Conservation (phyloP, 2,888 invertebrate genomes). For the Drymonia ruficornis region DNA sequence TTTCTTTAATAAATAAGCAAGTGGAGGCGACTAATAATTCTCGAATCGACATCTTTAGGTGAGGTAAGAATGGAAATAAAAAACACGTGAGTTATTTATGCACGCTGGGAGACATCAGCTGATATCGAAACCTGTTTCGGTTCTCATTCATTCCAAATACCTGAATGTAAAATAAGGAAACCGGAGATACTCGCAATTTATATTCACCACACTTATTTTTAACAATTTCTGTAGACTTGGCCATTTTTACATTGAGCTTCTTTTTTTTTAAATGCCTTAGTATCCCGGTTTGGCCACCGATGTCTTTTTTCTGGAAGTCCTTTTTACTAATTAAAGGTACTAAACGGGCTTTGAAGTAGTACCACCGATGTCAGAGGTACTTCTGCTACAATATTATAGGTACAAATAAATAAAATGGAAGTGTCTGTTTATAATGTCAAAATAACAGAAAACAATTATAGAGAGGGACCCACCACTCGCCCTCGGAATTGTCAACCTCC, state of each 20-base stretch:
- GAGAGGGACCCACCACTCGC: too few relatives aligned
- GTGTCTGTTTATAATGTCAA: too few relatives aligned
- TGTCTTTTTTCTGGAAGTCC: too few relatives aligned
- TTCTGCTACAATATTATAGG: too few relatives aligned
- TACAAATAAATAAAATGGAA: too few relatives aligned
- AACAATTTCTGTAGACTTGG: neutral
- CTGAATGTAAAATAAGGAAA: slow-evolving; percentile 33
- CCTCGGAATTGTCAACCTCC: too few relatives aligned
- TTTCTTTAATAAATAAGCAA: slow-evolving; percentile 49
- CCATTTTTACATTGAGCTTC: slow-evolving; percentile 1
- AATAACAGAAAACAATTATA: too few relatives aligned
- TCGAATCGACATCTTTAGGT: slow-evolving; percentile 56
- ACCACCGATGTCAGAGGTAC: too few relatives aligned
- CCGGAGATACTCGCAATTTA: slow-evolving; percentile 11
- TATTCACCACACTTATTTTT: slow-evolving; percentile 5
- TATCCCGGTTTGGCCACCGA: neutral
- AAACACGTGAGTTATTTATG: slow-evolving; percentile 58
- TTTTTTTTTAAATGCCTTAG: too few relatives aligned
- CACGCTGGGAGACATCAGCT: slow-evolving; percentile 72
- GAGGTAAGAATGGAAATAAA: slow-evolving; percentile 66
- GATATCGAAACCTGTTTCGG: slow-evolving; percentile 66
- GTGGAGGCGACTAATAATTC: slow-evolving; percentile 55
- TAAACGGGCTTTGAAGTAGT: too few relatives aligned
- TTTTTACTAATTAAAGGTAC: too few relatives aligned
- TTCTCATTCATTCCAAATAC: slow-evolving; percentile 60